These are phyloP conservation scores for Amblyteles armatorius DNA, from an alignment of 2,888 invertebrate species.

Conservation along the genomic window DNA sequence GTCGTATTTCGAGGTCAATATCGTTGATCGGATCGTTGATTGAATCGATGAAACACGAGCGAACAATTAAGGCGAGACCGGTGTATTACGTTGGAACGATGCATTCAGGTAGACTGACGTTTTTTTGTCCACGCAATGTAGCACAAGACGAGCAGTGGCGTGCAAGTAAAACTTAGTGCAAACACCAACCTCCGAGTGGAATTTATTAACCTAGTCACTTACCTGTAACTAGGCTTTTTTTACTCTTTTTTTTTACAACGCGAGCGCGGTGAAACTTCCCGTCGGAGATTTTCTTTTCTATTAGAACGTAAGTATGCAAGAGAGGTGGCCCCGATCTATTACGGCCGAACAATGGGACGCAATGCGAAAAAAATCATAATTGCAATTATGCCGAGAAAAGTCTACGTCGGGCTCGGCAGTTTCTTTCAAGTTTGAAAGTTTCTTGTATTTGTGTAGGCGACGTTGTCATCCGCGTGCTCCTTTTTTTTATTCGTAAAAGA, in stretches of 20 bases:
- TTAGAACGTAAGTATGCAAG: conserved; percentile 59
- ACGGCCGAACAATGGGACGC: conserved; percentile 65
- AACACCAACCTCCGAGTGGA: conserved; percentile 17
- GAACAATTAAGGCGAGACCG: conserved; percentile 24
- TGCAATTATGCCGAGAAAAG: conserved; percentile 68
- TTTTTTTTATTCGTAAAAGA: conserved; percentile 51
- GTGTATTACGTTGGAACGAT: conserved; percentile 16
- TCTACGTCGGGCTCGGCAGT: conserved; percentile 25
- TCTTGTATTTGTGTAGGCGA: conserved; percentile 32
- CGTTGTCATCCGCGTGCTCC: conserved; percentile 45
- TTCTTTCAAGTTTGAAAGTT: conserved; percentile 63
- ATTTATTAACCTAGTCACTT: conserved; percentile 54
- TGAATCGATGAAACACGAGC: neutral
- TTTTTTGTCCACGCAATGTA: neutral
- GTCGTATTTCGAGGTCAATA: conserved; percentile 25
- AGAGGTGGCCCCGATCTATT: conserved; percentile 68
- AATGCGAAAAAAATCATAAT: conserved; percentile 69
- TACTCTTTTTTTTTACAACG: conserved; percentile 28
- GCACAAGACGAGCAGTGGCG: neutral
- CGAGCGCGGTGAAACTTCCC: conserved; percentile 61
- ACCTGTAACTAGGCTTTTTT: conserved; percentile 44
- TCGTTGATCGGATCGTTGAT: neutral
- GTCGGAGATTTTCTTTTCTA: conserved; percentile 67
- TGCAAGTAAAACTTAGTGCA: conserved; percentile 14
- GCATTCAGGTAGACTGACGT: neutral